These are phyloP conservation scores for Rhinogobio ventralis DNA, from an alignment of 2,797 vertebrate genomes.

Conservation along the genomic window DNA sequence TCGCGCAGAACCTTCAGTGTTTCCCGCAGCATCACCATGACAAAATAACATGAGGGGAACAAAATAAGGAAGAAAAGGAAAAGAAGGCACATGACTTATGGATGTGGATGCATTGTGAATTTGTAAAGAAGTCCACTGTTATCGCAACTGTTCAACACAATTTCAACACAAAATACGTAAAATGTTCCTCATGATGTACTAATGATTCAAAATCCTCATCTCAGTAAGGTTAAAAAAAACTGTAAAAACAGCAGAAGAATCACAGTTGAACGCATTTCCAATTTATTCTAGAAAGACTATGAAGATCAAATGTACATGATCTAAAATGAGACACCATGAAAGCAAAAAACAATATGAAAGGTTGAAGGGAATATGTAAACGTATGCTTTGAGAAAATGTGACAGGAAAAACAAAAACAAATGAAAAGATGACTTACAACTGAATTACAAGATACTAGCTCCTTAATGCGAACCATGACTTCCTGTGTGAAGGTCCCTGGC, in stretches of 20 bases:
- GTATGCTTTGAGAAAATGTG: conserved; percentile 39
- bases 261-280: neutral
- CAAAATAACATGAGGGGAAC: conserved; percentile 49
- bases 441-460: conserved; percentile 93
- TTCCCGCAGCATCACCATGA: conserved; percentile 40
- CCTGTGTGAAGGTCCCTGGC: conserved; percentile 95
- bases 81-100: conserved; percentile 47
- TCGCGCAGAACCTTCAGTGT: conserved; percentile 89
- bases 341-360: conserved; percentile 23
- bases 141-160: neutral
- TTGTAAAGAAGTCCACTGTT: conserved; percentile 26
- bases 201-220: neutral
- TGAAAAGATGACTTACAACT: conserved; percentile 80
- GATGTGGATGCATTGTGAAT: conserved; percentile 53
- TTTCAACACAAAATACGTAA: neutral
- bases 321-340: conserved; percentile 19
- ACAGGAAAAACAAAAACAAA: conserved; percentile 27
- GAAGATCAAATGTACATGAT: conserved; percentile 26
- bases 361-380: conserved; percentile 6
- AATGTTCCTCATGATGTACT: neutral
- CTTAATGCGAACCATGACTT: conserved; percentile 95
- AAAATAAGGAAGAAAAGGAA: conserved; percentile 42
- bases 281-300: neutral
- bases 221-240: neutral
- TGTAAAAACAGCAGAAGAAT: neutral